Evolutionary conservation across 2,797 vertebrate genomes (phyloP).

Genomic region (Phalanger gymnotis): DNA sequence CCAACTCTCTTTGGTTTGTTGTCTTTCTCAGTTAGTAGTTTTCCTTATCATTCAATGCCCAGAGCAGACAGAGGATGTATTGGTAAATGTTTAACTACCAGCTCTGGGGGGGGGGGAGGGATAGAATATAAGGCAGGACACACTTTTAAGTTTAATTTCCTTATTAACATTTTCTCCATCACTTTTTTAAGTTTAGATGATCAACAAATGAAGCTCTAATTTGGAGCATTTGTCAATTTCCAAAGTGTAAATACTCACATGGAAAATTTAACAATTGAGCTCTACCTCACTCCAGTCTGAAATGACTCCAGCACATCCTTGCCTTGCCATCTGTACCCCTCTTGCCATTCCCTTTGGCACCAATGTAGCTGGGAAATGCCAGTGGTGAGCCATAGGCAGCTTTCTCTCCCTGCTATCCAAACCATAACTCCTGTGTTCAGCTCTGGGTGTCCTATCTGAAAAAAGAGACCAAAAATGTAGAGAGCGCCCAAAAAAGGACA

Average conservation of each 20-base stretch:
- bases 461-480: background rate
- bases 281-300: background rate
- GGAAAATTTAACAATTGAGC: background rate
- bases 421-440: background rate
- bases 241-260: background rate
- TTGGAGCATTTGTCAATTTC: background rate
- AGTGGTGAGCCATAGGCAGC: background rate
- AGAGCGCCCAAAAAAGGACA: background rate
- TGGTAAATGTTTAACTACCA: background rate
- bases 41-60: background rate
- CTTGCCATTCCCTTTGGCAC: background rate
- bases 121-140: background rate
- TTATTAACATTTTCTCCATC: background rate
- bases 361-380: background rate
- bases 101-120: fast-evolving
- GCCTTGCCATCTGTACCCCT: background rate
- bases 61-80: background rate
- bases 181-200: background rate
- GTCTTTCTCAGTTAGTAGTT: background rate
- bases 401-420: background rate
- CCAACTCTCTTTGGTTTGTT: background rate
- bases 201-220: background rate
- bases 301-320: background rate
- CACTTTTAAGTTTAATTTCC: background rate
- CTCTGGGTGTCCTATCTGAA: background rate